Conservation (phyloP, 1,140 invertebrate species). For the Halictus rubicundus region DNA sequence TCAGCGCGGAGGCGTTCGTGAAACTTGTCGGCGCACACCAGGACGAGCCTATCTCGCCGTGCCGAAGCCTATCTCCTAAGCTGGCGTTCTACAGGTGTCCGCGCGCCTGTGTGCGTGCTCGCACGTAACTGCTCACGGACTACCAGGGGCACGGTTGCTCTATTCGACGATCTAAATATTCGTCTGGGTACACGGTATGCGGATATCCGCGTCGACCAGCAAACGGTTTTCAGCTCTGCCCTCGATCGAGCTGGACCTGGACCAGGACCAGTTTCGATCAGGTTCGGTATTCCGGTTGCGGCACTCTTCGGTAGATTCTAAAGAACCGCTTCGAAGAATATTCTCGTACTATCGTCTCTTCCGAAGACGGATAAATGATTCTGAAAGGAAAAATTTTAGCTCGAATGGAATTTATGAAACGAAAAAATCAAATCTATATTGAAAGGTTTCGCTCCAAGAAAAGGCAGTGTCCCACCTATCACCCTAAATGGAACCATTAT, state of each 20-base stretch:
- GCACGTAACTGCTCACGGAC: not conserved
- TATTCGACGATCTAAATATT: conserved; percentile 34
- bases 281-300: not conserved
- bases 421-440: no score
- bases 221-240: conserved; percentile 20
- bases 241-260: conserved; percentile 19
- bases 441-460: no score
- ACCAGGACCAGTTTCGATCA: conserved; percentile 14
- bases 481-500: no score
- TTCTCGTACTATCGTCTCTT: no score
- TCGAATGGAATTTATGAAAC: no score
- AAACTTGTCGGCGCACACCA: not conserved
- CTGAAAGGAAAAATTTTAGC: no score
- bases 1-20: conserved; percentile 2
- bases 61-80: no score
- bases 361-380: no score
- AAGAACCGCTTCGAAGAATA: no score
- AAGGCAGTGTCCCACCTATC: no score
- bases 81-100: not conserved
- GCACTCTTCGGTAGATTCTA: no score
- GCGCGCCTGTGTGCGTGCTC: not conserved
- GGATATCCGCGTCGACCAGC: conserved; percentile 45
- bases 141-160: not conserved
- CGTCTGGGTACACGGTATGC: conserved; percentile 22
- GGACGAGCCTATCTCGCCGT: no score